These are phyloP conservation scores for Microctonus aethiopoides DNA, from an alignment of 2,888 invertebrate genomes.

Conservation along the genomic window DNA sequence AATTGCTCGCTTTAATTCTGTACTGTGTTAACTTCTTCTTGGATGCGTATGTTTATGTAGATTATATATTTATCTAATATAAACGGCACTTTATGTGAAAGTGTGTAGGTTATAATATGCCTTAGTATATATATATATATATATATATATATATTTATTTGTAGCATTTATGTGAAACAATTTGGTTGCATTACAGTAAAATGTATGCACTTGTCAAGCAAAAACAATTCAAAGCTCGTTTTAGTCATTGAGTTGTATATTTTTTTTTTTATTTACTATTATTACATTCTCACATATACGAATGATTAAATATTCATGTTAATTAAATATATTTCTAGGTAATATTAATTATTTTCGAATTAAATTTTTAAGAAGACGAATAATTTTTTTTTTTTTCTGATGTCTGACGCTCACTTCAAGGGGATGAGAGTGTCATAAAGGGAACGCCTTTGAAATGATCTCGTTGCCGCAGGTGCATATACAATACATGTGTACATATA, in stretches of 20 bases:
- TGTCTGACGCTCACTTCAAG: background rate
- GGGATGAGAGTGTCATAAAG: constrained; percentile 31
- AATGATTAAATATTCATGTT: too few relatives aligned
- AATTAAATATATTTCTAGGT: background rate
- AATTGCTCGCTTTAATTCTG: constrained; percentile 46
- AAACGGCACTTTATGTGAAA: too few relatives aligned
- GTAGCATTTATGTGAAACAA: too few relatives aligned
- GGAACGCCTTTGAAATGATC: constrained; percentile 33
- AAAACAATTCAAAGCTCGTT: too few relatives aligned
- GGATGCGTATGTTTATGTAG: background rate
- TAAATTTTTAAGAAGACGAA: background rate
- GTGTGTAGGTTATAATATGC: too few relatives aligned
- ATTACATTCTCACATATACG: too few relatives aligned
- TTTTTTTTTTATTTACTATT: too few relatives aligned
- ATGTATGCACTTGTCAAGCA: too few relatives aligned
- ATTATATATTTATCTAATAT: background rate
- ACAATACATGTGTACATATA: background rate
- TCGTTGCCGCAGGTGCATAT: constrained; percentile 48
- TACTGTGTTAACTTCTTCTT: background rate
- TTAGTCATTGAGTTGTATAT: too few relatives aligned
- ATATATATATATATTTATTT: background rate
- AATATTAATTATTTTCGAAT: background rate
- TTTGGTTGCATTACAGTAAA: too few relatives aligned
- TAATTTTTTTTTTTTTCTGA: background rate
- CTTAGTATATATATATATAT: background rate